phyloP scores from a whole-genome alignment of 2,888 invertebrate genomes.

The Venustoraphidia nigricollis region DNA sequence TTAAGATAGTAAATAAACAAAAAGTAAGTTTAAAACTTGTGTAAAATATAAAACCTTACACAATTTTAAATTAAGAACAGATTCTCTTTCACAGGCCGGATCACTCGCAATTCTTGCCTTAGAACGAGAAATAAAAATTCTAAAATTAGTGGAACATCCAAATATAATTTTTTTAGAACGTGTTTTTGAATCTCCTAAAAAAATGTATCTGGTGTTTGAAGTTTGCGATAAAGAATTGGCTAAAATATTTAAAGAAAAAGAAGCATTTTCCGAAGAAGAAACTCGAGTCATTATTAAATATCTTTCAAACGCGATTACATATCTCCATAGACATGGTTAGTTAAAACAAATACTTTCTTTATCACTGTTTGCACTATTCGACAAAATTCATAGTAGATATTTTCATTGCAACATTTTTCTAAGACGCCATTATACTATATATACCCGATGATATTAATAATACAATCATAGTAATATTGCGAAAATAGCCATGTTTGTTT shows the following conservation, averaged over 20 bases:
- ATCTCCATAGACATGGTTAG: conserved; percentile 29
- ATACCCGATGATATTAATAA: neutral
- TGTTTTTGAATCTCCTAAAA: conserved; percentile 35
- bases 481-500: conserved; percentile 6
- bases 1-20: conserved; percentile 28
- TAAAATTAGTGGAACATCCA: conserved; percentile 36
- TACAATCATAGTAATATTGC: neutral
- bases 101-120: conserved; percentile 23
- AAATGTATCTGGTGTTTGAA: conserved; percentile 38
- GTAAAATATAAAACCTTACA: neutral
- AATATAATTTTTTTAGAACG: conserved; percentile 36
- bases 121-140: conserved; percentile 34
- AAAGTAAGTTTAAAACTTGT: conserved; percentile 15
- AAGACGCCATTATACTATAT: too few relatives aligned
- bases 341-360: conserved; percentile 1
- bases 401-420: too few relatives aligned
- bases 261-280: conserved; percentile 23
- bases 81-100: conserved; percentile 10
- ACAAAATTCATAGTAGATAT: too few relatives aligned
- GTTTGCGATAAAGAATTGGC: conserved; percentile 32
- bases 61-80: neutral
- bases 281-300: conserved; percentile 23
- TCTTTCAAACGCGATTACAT: conserved; percentile 25
- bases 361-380: too few relatives aligned
- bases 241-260: conserved; percentile 21